Percentiles rank a stretch among this genome's conserved stretches.
Conservation (phyloP, 1,140 invertebrate genomes). For the Meloidogyne hapla region DNA sequence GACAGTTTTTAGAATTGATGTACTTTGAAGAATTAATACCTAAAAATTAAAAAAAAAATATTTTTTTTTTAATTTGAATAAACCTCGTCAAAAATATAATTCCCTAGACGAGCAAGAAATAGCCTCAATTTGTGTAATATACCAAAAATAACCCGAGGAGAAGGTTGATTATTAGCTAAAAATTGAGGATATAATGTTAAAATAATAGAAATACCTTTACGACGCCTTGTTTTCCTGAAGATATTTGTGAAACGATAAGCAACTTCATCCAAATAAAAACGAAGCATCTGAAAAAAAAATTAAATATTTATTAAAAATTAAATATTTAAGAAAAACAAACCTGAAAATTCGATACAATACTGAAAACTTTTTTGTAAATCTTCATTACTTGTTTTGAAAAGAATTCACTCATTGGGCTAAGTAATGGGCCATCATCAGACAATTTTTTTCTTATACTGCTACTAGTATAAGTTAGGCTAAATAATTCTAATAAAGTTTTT, state of each 20-base stretch:
- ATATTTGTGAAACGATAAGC: not conserved
- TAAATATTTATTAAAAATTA: too few relatives aligned
- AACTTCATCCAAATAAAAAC: slow-evolving; percentile 5
- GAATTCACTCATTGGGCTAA: not conserved
- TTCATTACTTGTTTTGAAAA: not conserved
- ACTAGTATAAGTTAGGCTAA: not conserved
- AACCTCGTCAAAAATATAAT: slow-evolving; percentile 26
- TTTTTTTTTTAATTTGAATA: too few relatives aligned
- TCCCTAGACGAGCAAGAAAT: slow-evolving; percentile 6
- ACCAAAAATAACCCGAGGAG: not conserved
- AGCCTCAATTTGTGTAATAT: slow-evolving; percentile 9
- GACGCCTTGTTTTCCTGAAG: not conserved
- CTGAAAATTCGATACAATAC: slow-evolving; percentile 14
- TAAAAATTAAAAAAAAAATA: not conserved
- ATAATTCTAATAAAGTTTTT: slow-evolving; percentile 18
- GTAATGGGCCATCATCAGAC: not conserved
- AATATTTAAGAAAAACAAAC: not conserved
- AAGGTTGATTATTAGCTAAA: not conserved
- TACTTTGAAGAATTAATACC: slow-evolving; percentile 15
- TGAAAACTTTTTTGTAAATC: slow-evolving; percentile 18
- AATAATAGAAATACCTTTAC: not conserved
- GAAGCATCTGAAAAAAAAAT: slow-evolving; percentile 2
- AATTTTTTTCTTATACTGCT: not conserved
- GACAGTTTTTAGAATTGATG: slow-evolving; percentile 12
- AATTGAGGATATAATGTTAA: not conserved